A percentile compares a stretch with the other conserved stretches of the same genome.
Conservation (phyloP, 1,140 invertebrate genomes). For the Lasioglossum albipes region DNA sequence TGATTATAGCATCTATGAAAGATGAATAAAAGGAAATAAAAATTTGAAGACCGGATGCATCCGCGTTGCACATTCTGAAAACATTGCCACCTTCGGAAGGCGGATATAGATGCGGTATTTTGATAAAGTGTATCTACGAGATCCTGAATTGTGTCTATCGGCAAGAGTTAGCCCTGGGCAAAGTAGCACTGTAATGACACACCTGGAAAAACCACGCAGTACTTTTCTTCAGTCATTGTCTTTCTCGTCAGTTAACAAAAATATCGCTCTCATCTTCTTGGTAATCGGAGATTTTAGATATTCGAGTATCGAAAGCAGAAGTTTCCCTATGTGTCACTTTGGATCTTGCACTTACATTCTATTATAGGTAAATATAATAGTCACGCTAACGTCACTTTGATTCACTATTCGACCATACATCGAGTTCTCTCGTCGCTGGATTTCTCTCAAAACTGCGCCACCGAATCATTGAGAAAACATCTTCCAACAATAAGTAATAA, state of each 20-base stretch:
- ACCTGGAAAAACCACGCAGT: slow-evolving; percentile 54
- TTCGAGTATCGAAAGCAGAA: slow-evolving; percentile 28
- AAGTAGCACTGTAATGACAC: slow-evolving; percentile 40
- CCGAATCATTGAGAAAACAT: no score
- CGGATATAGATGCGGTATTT: slow-evolving; percentile 23
- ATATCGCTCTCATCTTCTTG: slow-evolving; percentile 25
- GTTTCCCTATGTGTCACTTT: slow-evolving; percentile 53
- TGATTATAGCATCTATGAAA: no score
- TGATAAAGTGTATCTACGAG: slow-evolving; percentile 15
- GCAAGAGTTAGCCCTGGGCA: not conserved
- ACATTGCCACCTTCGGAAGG: not conserved
- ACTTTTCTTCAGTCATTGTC: slow-evolving; percentile 16
- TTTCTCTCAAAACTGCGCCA: no score
- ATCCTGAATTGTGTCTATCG: not conserved
- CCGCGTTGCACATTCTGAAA: not conserved
- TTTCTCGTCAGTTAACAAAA: slow-evolving; percentile 4
- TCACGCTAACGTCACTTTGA: not conserved
- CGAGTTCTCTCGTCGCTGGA: no score
- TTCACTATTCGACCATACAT: no score
- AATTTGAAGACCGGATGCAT: not conserved
- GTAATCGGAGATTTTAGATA: slow-evolving; percentile 5
- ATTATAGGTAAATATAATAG: not conserved
- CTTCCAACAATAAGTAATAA: no score
- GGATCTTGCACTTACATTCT: not conserved
- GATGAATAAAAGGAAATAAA: not conserved